Evolutionary conservation across 2,797 vertebrate genomes (phyloP).

Genomic region (Carduelis carduelis): DNA sequence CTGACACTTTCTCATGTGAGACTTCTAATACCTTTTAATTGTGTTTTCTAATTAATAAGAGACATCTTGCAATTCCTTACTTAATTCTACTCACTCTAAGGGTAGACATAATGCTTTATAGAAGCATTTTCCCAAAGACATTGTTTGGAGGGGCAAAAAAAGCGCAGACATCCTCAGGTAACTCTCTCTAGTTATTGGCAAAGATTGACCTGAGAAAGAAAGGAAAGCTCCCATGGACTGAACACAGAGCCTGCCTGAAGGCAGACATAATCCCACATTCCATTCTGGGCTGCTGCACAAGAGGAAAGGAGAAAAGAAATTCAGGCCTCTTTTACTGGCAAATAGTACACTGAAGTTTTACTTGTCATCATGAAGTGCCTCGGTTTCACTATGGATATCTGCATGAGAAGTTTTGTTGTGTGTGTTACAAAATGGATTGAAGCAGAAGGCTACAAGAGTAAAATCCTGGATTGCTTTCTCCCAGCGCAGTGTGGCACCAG

Average conservation of each 20-base stretch:
- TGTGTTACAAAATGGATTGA: neutral
- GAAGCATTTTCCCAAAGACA: neutral
- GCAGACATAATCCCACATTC: rapidly evolving
- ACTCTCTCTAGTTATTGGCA: neutral
- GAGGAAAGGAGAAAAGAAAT: neutral
- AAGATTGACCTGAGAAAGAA: neutral
- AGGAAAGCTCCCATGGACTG: neutral
- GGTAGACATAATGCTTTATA: neutral
- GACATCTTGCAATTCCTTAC: neutral
- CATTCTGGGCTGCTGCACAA: neutral
- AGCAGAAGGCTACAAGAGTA: neutral
- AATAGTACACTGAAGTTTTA: neutral
- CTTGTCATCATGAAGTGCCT: neutral
- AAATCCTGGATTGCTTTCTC: neutral
- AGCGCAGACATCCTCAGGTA: neutral
- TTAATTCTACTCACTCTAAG: neutral
- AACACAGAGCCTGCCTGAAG: neutral
- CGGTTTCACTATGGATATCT: neutral
- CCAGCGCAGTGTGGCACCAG: neutral
- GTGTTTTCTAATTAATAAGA: neutral
- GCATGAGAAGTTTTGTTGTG: neutral
- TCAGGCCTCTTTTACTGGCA: neutral
- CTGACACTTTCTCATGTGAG: neutral
- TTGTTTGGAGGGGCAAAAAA: neutral
- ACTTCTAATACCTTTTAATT: neutral